Conservation (phyloP, 2,888 invertebrate genomes). For the Sabatieria punctata region DNA sequence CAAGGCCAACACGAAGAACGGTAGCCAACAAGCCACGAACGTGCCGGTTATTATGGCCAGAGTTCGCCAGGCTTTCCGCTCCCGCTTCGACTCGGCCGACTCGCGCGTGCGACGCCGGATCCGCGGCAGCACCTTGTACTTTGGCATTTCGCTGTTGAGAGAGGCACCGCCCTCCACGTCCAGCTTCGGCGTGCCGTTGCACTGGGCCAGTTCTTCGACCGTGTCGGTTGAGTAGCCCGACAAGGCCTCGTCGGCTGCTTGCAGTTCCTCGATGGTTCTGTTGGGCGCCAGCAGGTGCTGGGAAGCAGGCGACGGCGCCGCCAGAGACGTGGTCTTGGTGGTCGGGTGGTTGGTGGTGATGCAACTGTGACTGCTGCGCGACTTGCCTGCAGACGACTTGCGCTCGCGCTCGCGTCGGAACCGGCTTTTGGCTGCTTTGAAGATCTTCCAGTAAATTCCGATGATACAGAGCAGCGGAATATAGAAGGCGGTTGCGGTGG, state of each 20-base stretch:
- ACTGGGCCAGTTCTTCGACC: background rate
- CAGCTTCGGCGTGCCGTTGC: background rate
- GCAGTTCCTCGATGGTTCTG: too few relatives aligned
- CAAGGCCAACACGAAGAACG: conserved; percentile 75
- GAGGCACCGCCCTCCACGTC: background rate
- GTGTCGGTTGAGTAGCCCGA: background rate
- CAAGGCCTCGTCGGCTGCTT: background rate
- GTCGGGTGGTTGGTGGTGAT: background rate
- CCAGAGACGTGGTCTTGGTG: background rate
- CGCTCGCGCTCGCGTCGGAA: conserved; percentile 14
- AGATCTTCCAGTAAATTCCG: conserved; percentile 91
- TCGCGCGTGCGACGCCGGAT: conserved; percentile 15
- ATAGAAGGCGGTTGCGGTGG: conserved; percentile 91
- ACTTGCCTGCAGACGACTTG: background rate
- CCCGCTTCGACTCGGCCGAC: conserved; percentile 47
- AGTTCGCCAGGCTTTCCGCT: conserved; percentile 81
- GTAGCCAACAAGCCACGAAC: conserved; percentile 82
- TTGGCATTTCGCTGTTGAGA: background rate
- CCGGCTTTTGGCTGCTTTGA: conserved; percentile 64
- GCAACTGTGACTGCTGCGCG: background rate
- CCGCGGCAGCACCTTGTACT: conserved; percentile 4
- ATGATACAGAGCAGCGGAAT: conserved; percentile 83
- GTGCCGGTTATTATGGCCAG: conserved; percentile 87
- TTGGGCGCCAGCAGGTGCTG: background rate
- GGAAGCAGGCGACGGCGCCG: background rate